phyloP scores from a whole-genome alignment of 2,113 vertebrate species.

The Catharus bicknelli region DNA sequence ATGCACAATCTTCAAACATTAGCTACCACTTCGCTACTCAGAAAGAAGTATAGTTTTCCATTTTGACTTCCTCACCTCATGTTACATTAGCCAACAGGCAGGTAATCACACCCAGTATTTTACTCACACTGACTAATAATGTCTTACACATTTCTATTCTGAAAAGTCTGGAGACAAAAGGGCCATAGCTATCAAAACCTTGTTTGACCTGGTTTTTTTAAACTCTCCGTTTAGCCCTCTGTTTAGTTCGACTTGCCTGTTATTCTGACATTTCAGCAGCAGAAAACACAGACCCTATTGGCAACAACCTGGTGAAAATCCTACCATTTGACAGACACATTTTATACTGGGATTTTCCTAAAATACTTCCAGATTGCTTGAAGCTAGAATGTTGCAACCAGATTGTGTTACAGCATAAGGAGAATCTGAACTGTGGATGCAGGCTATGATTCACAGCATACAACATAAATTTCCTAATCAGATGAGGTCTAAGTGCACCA shows the following conservation, averaged over 20 bases:
- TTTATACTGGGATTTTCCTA: background rate
- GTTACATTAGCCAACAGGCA: background rate
- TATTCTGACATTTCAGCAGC: background rate
- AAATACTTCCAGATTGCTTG: background rate
- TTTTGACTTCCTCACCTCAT: background rate
- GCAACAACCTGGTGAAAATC: background rate
- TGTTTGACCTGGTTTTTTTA: background rate
- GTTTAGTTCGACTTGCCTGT: rapidly evolving
- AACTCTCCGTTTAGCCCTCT: background rate
- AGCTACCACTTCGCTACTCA: background rate
- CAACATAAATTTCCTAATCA: background rate
- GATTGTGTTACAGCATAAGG: background rate
- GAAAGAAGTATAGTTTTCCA: background rate
- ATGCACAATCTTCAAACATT: background rate
- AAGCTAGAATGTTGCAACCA: background rate
- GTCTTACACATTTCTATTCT: background rate
- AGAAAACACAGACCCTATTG: background rate
- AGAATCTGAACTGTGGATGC: background rate
- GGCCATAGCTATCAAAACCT: background rate
- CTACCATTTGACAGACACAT: background rate
- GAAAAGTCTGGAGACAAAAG: background rate
- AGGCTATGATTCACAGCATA: background rate
- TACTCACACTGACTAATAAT: background rate
- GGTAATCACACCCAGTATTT: background rate
- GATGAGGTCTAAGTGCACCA: background rate